These are phyloP conservation scores for Dione juno DNA, from an alignment of 2,888 invertebrate genomes.

Conservation along the genomic window DNA sequence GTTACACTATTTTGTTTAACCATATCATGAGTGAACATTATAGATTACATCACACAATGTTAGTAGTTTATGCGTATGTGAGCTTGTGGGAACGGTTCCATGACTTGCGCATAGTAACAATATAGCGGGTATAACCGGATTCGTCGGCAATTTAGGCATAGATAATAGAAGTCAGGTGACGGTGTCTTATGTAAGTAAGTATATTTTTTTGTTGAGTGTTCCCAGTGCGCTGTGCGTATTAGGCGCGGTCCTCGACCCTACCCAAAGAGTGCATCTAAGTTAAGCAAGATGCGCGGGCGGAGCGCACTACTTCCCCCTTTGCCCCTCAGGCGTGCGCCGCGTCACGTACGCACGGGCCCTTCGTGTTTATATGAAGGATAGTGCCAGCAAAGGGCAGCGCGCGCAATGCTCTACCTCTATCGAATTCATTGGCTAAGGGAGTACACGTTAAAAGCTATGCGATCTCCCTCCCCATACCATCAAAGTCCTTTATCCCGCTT, in stretches of 20 bases:
- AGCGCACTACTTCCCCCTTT: conserved; percentile 53
- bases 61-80: conserved; percentile 52
- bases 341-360: conserved; percentile 75
- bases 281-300: conserved; percentile 66
- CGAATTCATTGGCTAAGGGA: conserved; percentile 69
- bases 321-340: conserved; percentile 61
- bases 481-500: conserved; percentile 54
- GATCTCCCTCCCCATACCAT: conserved; percentile 58
- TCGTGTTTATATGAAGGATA: conserved; percentile 57
- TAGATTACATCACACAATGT: conserved; percentile 59
- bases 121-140: conserved; percentile 72
- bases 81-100: conserved; percentile 55
- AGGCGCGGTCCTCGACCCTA: conserved; percentile 60
- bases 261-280: conserved; percentile 65
- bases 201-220: conserved; percentile 13
- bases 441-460: conserved; percentile 73
- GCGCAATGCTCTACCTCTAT: conserved; percentile 66
- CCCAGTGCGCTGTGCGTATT: conserved; percentile 30
- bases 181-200: conserved; percentile 33
- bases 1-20: neutral
- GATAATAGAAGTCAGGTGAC: conserved; percentile 15
- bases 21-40: conserved; percentile 2
- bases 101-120: conserved; percentile 64
- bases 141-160: conserved; percentile 58
- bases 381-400: conserved; percentile 63